phyloP scores from a whole-genome alignment of 2,113 vertebrate genomes.

The Verasper variegatus region DNA sequence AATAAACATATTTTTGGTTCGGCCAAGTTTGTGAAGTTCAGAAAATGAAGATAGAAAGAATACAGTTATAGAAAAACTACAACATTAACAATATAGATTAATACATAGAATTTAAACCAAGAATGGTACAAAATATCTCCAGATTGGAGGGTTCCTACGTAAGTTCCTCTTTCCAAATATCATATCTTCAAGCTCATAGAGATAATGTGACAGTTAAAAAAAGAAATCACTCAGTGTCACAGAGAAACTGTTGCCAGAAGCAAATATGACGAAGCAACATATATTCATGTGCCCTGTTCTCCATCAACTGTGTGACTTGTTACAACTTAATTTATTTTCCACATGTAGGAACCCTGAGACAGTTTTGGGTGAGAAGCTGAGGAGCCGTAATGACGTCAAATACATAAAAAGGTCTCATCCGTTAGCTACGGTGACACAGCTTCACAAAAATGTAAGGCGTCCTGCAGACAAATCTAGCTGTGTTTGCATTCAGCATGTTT shows the following conservation, averaged over 20 bases:
- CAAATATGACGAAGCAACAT: neutral
- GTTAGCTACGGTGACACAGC: slow-evolving; percentile 69
- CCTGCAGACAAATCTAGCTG: slow-evolving; percentile 63
- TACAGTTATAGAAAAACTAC: slow-evolving; percentile 62
- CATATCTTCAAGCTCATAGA: slow-evolving; percentile 12
- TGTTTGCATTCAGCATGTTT: slow-evolving; percentile 67
- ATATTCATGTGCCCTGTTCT: neutral
- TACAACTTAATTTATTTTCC: slow-evolving; percentile 42
- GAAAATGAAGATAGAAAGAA: slow-evolving; percentile 68
- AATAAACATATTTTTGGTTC: slow-evolving; percentile 35
- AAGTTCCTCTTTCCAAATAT: slow-evolving; percentile 34
- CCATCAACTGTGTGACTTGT: slow-evolving; percentile 2
- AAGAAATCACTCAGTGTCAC: neutral
- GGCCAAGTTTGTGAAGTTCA: slow-evolving; percentile 51
- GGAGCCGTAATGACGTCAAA: slow-evolving; percentile 44
- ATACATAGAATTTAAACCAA: slow-evolving; percentile 66
- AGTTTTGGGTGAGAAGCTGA: slow-evolving; percentile 29
- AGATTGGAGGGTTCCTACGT: slow-evolving; percentile 72
- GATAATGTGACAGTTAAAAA: slow-evolving; percentile 1
- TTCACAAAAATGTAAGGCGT: slow-evolving; percentile 66
- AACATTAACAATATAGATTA: slow-evolving; percentile 65
- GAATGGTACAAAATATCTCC: slow-evolving; percentile 63
- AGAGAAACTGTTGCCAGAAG: slow-evolving; percentile 4
- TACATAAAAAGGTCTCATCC: slow-evolving; percentile 55
- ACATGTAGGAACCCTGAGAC: slow-evolving; percentile 75